Percentiles rank a stretch among this genome's conserved stretches.
phyloP scores from a whole-genome alignment of 1,140 invertebrate genomes.

The Scaptomyza montana region DNA sequence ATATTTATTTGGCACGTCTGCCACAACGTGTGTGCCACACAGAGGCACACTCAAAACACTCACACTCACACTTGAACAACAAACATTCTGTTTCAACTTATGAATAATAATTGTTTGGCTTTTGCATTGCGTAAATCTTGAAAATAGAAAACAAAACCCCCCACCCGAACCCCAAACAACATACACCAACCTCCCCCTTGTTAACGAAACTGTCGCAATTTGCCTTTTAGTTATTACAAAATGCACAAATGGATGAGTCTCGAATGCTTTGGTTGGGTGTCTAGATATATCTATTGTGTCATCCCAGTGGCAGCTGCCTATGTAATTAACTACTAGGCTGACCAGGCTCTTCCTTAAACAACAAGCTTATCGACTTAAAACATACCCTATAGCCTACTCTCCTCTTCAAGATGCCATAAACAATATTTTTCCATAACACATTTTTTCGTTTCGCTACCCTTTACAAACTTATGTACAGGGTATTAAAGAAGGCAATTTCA shows the following conservation, averaged over 20 bases:
- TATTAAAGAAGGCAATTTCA: slow-evolving; percentile 2
- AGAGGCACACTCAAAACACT: not conserved
- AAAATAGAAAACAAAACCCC: slow-evolving; percentile 63
- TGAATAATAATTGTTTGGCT: slow-evolving; percentile 73
- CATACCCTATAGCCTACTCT: not conserved
- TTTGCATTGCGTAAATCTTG: slow-evolving; percentile 78
- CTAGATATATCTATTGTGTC: slow-evolving; percentile 54
- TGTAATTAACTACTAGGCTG: slow-evolving; percentile 45
- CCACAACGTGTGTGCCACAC: slow-evolving; percentile 26
- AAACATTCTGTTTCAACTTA: slow-evolving; percentile 8
- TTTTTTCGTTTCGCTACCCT: too few relatives aligned
- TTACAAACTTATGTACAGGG: not conserved
- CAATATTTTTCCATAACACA: too few relatives aligned
- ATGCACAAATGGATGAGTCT: slow-evolving; percentile 46
- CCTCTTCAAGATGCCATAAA: too few relatives aligned
- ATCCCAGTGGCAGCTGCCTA: slow-evolving; percentile 36
- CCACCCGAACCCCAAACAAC: not conserved
- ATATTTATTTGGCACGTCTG: slow-evolving; percentile 65
- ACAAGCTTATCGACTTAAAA: not conserved
- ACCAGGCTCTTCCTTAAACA: not conserved
- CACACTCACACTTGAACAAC: not conserved
- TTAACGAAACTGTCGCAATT: slow-evolving; percentile 69
- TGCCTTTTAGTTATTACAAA: slow-evolving; percentile 70
- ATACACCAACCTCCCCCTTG: not conserved
- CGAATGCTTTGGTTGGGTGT: slow-evolving; percentile 42